These are phyloP conservation scores for Oceanodroma leucorhoa DNA, from an alignment of 2,797 vertebrate species.

Conservation along the genomic window DNA sequence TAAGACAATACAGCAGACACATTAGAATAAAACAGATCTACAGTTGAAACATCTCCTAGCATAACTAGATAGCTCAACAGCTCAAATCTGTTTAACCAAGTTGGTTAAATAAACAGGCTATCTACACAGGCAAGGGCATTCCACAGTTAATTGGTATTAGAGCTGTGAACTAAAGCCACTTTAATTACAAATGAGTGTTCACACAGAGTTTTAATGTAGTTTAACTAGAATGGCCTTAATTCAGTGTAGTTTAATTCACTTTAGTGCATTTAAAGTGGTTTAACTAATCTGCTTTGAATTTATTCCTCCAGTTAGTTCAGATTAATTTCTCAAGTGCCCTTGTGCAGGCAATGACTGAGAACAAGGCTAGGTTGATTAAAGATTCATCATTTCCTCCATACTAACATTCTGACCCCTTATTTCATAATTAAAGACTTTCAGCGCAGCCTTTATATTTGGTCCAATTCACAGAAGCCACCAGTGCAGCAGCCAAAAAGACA, in stretches of 20 bases:
- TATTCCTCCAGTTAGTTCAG: slow-evolving; percentile 36
- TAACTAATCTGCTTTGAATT: slow-evolving; percentile 41
- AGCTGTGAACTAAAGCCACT: slow-evolving; percentile 31
- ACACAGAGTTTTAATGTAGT: slow-evolving; percentile 34
- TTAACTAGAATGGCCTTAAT: slow-evolving; percentile 31
- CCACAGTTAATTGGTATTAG: background rate
- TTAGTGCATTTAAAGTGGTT: slow-evolving; percentile 42
- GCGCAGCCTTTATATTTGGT: background rate
- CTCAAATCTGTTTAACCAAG: background rate
- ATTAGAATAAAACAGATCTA: background rate
- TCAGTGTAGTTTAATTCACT: slow-evolving; percentile 51
- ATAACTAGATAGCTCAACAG: background rate
- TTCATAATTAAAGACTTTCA: slow-evolving; percentile 3
- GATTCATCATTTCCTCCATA: background rate
- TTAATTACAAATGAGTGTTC: slow-evolving; percentile 42
- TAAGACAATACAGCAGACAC: background rate
- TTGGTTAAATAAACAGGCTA: background rate
- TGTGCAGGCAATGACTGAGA: background rate
- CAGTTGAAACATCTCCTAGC: background rate
- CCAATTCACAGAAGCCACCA: background rate
- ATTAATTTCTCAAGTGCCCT: slow-evolving; percentile 47
- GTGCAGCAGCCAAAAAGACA: background rate
- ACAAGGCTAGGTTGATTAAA: background rate
- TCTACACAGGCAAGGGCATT: background rate
- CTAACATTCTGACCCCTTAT: slow-evolving; percentile 4